A percentile compares a stretch with the other conserved stretches of the same genome.
These are phyloP conservation scores for Mimachlamys varia DNA, from an alignment of 2,888 invertebrate genomes.

Conservation along the genomic window DNA sequence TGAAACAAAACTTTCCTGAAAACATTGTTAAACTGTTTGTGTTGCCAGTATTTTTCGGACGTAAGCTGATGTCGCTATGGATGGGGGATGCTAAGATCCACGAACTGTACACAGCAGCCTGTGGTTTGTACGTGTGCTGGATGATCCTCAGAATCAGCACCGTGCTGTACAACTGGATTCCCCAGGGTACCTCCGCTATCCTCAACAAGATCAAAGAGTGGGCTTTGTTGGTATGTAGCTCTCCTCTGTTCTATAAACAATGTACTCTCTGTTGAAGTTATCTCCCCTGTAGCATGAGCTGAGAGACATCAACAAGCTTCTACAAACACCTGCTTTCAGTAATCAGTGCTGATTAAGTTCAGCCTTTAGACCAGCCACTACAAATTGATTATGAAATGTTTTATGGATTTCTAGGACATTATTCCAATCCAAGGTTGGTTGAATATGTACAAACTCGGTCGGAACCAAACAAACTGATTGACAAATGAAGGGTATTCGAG, in stretches of 20 bases:
- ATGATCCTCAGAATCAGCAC: conserved; percentile 92
- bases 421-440: no score
- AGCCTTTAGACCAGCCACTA: no score
- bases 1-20: not conserved
- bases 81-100: conserved; percentile 89
- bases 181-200: conserved; percentile 90
- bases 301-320: no score
- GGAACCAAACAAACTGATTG: no score
- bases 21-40: not conserved
- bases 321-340: no score
- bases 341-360: no score
- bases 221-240: conserved; percentile 79
- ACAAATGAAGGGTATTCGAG: no score
- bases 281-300: no score
- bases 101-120: conserved; percentile 97
- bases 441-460: no score
- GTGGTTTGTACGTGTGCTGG: conserved; percentile 97
- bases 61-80: conserved; percentile 94
- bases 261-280: no score
- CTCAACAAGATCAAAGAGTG: conserved; percentile 80
- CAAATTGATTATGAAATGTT: not conserved
- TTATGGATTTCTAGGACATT: not conserved
- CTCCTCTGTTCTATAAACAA: no score
- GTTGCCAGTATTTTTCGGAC: conserved; percentile 90
- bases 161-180: conserved; percentile 92